Evolutionary conservation across 1,140 invertebrate species (phyloP), one percentile per base, ranked within the genome.

Genomic region (Venturia canescens): DNA sequence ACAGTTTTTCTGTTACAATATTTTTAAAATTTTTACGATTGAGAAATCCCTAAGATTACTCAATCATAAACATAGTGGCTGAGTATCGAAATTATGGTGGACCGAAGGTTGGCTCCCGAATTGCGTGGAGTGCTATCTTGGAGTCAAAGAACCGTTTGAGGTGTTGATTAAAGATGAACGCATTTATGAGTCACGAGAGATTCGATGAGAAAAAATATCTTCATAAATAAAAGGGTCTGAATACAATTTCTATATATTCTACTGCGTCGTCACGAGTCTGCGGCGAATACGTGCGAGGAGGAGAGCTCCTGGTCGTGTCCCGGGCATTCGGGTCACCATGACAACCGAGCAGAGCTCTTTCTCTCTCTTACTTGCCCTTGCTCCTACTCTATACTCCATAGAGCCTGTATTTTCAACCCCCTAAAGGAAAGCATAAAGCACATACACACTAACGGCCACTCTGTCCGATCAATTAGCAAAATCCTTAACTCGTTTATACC

Each of bases 321-420:
- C 90, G 90, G 90, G 89, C 84, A 91, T 91, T 89, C 87, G 86
- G 85, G 87, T 91, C 85, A 84, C 87, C 86, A 91, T 90, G 83
- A 88, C 86, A 88, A 91, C 90, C 79, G 74, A 80, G 82, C 79
- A 87, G 31, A 57, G 71, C 78, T 69, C n/a, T 13, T 44, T 66
- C 38, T 79, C 79, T 26, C 77, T 76, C 34, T 72, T 48, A 34
- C 75, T 23, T 48, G n/a, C 48, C 18, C 9, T 31, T 34, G 11
- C 29, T 48, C 29, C 21, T 21, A 44, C 38, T 38, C 31, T 53
- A 66, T 18, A 38, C 50, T 66, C 9, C 18, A 23, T 38, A 29
- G n/a, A 27, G 44, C 27, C 63, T 70, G 26, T 16, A 31, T 74
- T 27, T 75, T 74, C 50, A 53, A 27, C 57, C 21, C 69, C 53